Conservation (phyloP, 2,797 vertebrate genomes). For the Naso thynnoides region DNA sequence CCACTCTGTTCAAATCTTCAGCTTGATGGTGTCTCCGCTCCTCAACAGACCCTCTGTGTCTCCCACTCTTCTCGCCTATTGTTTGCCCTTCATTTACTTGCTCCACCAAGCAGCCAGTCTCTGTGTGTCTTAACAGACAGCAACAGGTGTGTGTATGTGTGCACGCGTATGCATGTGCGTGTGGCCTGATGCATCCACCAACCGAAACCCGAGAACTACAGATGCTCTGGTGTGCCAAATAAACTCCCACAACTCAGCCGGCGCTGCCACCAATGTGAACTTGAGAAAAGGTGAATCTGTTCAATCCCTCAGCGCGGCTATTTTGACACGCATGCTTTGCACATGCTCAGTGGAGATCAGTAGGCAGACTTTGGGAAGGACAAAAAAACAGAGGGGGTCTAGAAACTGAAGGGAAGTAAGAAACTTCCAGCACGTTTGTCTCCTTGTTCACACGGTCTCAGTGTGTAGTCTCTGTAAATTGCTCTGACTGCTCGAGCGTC, state of each 20-base stretch:
- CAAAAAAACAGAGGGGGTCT: no score
- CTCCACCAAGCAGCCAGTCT: slow-evolving; percentile 18
- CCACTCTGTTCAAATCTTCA: slow-evolving; percentile 9
- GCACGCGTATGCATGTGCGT: slow-evolving; percentile 26
- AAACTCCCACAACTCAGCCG: slow-evolving; percentile 80
- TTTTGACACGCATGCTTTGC: slow-evolving; percentile 77
- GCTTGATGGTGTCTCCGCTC: neutral
- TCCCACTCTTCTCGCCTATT: neutral
- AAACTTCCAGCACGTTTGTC: slow-evolving; percentile 48
- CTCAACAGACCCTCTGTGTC: neutral
- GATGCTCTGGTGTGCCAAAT: slow-evolving; percentile 82
- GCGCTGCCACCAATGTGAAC: slow-evolving; percentile 83
- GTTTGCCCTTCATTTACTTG: neutral
- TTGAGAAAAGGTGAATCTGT: slow-evolving; percentile 87
- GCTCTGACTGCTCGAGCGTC: slow-evolving; percentile 61
- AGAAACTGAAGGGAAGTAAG: slow-evolving; percentile 40
- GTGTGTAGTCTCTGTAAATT: slow-evolving; percentile 46
- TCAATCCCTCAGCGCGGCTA: slow-evolving; percentile 78
- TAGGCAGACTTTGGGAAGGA: slow-evolving; percentile 3
- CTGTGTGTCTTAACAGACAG: slow-evolving; percentile 72
- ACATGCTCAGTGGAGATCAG: slow-evolving; percentile 68
- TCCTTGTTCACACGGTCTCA: slow-evolving; percentile 72
- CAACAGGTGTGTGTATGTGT: slow-evolving; percentile 83
- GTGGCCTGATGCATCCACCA: slow-evolving; percentile 75
- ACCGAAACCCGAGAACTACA: slow-evolving; percentile 85